Percentiles rank a stretch among this genome's conserved stretches.
Evolutionary conservation across 2,888 invertebrate genomes (phyloP).

Genomic region (Graphium colonna): DNA sequence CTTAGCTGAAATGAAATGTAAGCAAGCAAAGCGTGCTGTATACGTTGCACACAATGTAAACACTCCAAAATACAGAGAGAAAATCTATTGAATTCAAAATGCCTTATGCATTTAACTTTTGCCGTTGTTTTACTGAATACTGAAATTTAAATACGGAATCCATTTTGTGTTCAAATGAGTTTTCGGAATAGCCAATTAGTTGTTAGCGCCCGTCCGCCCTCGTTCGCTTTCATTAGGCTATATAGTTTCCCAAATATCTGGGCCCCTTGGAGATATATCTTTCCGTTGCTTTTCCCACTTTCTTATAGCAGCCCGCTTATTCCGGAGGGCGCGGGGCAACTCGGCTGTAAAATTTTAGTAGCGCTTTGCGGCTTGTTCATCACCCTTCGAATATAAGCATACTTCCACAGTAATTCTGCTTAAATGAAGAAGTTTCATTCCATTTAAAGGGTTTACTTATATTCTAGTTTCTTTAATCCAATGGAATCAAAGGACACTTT

Average conservation of each 20-base stretch:
- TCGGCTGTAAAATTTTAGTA: slow-evolving; percentile 68
- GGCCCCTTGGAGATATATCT: slow-evolving; percentile 75
- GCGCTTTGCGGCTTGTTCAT: slow-evolving; percentile 57
- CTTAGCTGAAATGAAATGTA: no score
- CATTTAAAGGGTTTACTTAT: neutral
- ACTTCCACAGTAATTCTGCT: slow-evolving; percentile 5
- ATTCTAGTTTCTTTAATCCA: neutral
- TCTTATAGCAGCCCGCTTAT: slow-evolving; percentile 64
- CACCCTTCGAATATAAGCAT: slow-evolving; percentile 27
- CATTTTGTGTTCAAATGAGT: slow-evolving; percentile 80
- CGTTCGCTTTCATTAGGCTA: slow-evolving; percentile 79
- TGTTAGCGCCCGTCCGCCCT: slow-evolving; percentile 78
- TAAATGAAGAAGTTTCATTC: slow-evolving; percentile 5
- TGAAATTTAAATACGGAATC: slow-evolving; percentile 79
- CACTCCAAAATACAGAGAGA: slow-evolving; percentile 24
- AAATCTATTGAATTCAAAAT: slow-evolving; percentile 46
- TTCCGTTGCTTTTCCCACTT: slow-evolving; percentile 68
- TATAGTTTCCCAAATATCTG: slow-evolving; percentile 79
- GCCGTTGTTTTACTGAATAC: slow-evolving; percentile 74
- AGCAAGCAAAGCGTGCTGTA: neutral
- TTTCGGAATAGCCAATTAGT: slow-evolving; percentile 80
- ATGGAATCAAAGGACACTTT: neutral
- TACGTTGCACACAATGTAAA: neutral
- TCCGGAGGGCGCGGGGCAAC: slow-evolving; percentile 50
- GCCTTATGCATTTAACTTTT: slow-evolving; percentile 70